Conservation (phyloP, 2,113 vertebrate genomes). For the Scatophagus argus region DNA sequence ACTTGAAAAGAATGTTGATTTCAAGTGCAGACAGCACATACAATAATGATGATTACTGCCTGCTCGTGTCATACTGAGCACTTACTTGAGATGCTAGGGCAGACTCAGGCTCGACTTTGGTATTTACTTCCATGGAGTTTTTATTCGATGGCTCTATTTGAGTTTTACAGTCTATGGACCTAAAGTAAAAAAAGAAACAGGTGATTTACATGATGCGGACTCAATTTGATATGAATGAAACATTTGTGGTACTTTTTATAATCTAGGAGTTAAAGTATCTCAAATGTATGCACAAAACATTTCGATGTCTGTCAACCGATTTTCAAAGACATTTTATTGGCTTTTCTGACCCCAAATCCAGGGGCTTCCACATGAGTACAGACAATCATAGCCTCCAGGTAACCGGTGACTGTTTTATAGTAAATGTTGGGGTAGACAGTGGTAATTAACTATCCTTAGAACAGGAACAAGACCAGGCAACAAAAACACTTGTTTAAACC, state of each 20-base stretch:
- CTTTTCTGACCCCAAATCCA: background rate
- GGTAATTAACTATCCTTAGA: background rate
- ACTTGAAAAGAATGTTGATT: constrained; percentile 36
- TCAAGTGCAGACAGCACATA: constrained; percentile 21
- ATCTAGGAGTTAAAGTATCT: background rate
- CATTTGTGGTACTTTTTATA: background rate
- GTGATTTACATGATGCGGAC: background rate
- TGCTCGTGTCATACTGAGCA: constrained; percentile 22
- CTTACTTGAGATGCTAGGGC: constrained; percentile 91
- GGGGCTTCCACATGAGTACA: background rate
- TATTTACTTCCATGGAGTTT: constrained; percentile 87
- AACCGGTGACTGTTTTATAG: too few species aligned
- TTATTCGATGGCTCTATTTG: constrained; percentile 87
- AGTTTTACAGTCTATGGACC: constrained; percentile 92
- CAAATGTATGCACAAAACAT: background rate
- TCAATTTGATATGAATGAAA: background rate
- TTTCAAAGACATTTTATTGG: background rate
- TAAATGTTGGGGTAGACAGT: background rate
- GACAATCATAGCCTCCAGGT: background rate
- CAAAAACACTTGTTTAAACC: background rate
- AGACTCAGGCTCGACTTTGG: constrained; percentile 88
- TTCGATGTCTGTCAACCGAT: background rate
- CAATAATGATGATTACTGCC: constrained; percentile 42
- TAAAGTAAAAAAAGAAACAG: constrained; percentile 58
- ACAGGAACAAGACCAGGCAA: background rate